Percentiles rank a stretch among this genome's conserved stretches.
Evolutionary conservation across 2,888 invertebrate genomes (phyloP).

Genomic region (Drosophila nr. perissopoda): DNA sequence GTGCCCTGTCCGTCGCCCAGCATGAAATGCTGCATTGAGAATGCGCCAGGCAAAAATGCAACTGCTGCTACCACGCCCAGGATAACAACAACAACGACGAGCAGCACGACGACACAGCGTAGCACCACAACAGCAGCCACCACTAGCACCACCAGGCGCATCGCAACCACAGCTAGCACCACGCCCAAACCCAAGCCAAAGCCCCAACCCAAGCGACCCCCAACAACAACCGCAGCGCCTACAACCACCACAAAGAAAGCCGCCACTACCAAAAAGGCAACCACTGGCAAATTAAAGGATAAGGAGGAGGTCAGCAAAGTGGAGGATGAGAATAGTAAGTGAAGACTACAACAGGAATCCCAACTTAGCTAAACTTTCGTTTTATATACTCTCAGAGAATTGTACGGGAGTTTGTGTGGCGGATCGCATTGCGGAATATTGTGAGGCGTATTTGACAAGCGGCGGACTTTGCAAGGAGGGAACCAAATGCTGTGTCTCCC

Average conservation of each 20-base stretch:
- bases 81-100: slow-evolving; percentile 47
- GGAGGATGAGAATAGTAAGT: slow-evolving; percentile 74
- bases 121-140: slow-evolving; percentile 69
- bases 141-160: slow-evolving; percentile 78
- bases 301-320: slow-evolving; percentile 65
- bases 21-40: slow-evolving; percentile 94
- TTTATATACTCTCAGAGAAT: slow-evolving; percentile 51
- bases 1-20: slow-evolving; percentile 91
- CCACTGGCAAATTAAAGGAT: slow-evolving; percentile 63
- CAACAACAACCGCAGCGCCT: slow-evolving; percentile 70
- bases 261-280: slow-evolving; percentile 72
- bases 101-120: slow-evolving; percentile 57
- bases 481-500: slow-evolving; percentile 92
- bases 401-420: slow-evolving; percentile 95
- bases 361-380: neutral
- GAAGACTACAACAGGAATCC: neutral
- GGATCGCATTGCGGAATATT: slow-evolving; percentile 92
- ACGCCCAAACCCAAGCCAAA: slow-evolving; percentile 72
- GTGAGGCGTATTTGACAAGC: slow-evolving; percentile 92
- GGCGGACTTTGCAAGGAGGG: slow-evolving; percentile 90
- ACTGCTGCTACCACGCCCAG: slow-evolving; percentile 62
- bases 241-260: slow-evolving; percentile 72
- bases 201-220: slow-evolving; percentile 69
- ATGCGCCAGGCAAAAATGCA: slow-evolving; percentile 87
- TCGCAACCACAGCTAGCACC: slow-evolving; percentile 71